These are phyloP conservation scores for Desoria tigrina DNA, from an alignment of 2,888 invertebrate genomes.

Conservation along the genomic window DNA sequence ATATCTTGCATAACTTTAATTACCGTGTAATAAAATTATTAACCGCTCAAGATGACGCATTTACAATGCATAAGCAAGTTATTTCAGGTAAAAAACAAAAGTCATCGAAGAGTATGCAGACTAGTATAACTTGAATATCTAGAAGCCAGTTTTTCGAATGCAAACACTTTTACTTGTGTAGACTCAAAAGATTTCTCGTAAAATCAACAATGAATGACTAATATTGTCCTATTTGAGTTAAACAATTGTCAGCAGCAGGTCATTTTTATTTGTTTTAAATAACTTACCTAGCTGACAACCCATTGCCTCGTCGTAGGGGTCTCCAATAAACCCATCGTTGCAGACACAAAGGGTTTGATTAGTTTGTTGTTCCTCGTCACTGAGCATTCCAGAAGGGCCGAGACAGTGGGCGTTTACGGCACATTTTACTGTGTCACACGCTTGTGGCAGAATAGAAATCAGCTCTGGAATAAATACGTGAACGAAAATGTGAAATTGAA, in stretches of 20 bases:
- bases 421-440: slow-evolving; percentile 54
- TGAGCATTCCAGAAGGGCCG: slow-evolving; percentile 46
- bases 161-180: no score
- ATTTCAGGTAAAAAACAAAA: no score
- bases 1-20: no score
- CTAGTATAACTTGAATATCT: no score
- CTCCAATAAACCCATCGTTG: slow-evolving; percentile 53
- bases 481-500: not conserved
- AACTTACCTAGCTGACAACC: slow-evolving; percentile 51
- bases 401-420: slow-evolving; percentile 54
- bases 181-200: no score
- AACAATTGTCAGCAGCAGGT: slow-evolving; percentile 5
- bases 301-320: slow-evolving; percentile 52
- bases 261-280: not conserved
- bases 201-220: not conserved
- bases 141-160: no score
- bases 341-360: slow-evolving; percentile 54
- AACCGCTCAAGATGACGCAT: no score
- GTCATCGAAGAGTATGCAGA: no score
- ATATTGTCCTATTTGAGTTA: not conserved
- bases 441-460: slow-evolving; percentile 45
- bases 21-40: no score
- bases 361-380: slow-evolving; percentile 48
- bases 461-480: slow-evolving; percentile 39
- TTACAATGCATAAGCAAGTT: no score